phyloP scores from a whole-genome alignment of 30 jellyfish, hydroid and myxozoan genomes.

The Turritopsis dohrnii region DNA sequence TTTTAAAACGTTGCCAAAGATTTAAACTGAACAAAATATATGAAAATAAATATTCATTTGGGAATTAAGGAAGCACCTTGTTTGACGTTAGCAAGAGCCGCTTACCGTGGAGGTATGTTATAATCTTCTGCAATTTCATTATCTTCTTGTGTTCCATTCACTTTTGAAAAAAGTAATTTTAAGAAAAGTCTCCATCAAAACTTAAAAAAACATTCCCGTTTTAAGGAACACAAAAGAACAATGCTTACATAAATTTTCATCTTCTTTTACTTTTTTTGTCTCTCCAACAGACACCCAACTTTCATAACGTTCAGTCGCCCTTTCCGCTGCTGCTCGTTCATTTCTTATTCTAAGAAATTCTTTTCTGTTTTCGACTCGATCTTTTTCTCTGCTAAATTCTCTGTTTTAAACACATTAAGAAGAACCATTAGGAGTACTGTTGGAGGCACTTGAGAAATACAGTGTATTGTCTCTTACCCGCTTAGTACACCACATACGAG shows the following conservation, averaged over 20 bases:
- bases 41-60: background rate
- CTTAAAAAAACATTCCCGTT: background rate
- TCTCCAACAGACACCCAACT: conserved; percentile 51
- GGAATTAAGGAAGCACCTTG: background rate
- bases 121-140: background rate
- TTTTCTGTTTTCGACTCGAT: conserved; percentile 50
- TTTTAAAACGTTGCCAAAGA: conserved; percentile 1
- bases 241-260: conserved; percentile 8
- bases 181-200: background rate
- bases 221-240: background rate
- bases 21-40: background rate
- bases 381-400: conserved; percentile 61
- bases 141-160: background rate
- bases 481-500: conserved; percentile 75
- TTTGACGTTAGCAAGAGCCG: background rate
- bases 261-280: conserved; percentile 29
- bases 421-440: no score
- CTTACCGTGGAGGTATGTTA: background rate
- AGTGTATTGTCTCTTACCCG: conserved; percentile 23
- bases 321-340: conserved; percentile 17
- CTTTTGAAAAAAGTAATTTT: background rate
- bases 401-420: background rate
- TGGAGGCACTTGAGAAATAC: background rate
- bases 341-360: conserved; percentile 40
- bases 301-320: conserved; percentile 34